Evolutionary conservation across 2,888 invertebrate genomes (phyloP).

Genomic region (Yponomeuta plumbellus): DNA sequence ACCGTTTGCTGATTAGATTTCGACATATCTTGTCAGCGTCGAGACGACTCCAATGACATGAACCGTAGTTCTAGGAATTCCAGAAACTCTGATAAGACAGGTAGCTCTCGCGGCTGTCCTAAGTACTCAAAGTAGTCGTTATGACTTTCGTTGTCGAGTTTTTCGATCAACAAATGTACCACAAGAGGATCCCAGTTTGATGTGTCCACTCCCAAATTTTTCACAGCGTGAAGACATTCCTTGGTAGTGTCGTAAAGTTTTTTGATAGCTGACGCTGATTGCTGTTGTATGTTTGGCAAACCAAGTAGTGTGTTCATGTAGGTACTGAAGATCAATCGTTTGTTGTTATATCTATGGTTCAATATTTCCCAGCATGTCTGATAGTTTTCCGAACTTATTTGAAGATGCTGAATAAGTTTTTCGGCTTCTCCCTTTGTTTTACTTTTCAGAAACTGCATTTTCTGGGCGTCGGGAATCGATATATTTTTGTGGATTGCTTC

Average conservation of each 20-base stretch:
- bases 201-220: constrained; percentile 20
- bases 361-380: constrained; percentile 24
- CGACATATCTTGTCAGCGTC: not conserved
- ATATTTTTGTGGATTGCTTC: constrained; percentile 24
- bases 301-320: constrained; percentile 6
- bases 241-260: constrained; percentile 10
- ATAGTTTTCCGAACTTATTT: constrained; percentile 23
- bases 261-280: constrained; percentile 6
- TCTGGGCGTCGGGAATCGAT: no score
- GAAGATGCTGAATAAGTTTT: constrained; percentile 16
- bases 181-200: constrained; percentile 20
- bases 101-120: constrained; percentile 11
- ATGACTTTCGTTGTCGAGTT: constrained; percentile 18
- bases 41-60: constrained; percentile 16
- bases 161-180: constrained; percentile 18
- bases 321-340: constrained; percentile 19
- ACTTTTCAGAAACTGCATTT: no score
- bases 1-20: not conserved
- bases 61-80: constrained; percentile 21
- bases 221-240: constrained; percentile 16
- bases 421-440: no score
- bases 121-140: constrained; percentile 17
- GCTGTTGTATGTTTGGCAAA: constrained; percentile 14
- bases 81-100: constrained; percentile 17
- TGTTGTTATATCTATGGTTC: constrained; percentile 24